Percentiles rank a stretch among this genome's conserved stretches.
Evolutionary conservation across 2,113 vertebrate genomes (phyloP).

Genomic region (Passer domesticus): DNA sequence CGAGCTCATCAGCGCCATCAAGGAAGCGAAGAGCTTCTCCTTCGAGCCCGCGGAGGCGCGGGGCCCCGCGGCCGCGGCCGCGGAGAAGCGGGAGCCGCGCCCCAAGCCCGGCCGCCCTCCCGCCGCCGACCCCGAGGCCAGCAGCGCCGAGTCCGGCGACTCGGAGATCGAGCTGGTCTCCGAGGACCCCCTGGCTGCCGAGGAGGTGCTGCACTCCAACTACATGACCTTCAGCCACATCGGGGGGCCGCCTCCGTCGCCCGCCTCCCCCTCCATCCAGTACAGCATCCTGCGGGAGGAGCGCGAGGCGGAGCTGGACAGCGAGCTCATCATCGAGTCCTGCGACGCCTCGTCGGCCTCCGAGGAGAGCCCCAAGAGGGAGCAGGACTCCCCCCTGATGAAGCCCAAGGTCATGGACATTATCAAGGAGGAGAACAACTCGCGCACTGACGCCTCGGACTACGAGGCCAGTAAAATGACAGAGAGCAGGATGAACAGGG

Average conservation of each 20-base stretch:
- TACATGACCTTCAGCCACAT: constrained; percentile 84
- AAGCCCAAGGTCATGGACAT: constrained; percentile 77
- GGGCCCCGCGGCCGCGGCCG: neutral
- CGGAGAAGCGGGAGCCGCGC: constrained; percentile 28
- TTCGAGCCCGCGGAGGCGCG: constrained; percentile 64
- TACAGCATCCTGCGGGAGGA: constrained; percentile 97
- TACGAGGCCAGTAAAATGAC: constrained; percentile 41
- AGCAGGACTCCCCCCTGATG: constrained; percentile 85
- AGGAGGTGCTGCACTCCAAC: constrained; percentile 77
- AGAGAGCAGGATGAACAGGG: constrained; percentile 76
- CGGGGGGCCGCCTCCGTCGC: constrained; percentile 82
- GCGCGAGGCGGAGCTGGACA: constrained; percentile 95
- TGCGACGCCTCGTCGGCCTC: constrained; percentile 87
- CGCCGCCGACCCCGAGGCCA: constrained; percentile 80
- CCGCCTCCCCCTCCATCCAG: constrained; percentile 81
- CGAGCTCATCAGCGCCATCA: constrained; percentile 75
- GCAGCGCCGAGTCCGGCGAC: constrained; percentile 92
- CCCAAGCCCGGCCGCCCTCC: constrained; percentile 34
- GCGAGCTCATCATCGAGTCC: constrained; percentile 94
- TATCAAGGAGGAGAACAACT: constrained; percentile 71
- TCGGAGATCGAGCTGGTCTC: constrained; percentile 95
- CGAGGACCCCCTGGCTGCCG: constrained; percentile 82
- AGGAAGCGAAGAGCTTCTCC: constrained; percentile 74
- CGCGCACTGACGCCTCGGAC: constrained; percentile 36
- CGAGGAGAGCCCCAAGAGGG: constrained; percentile 94